Conservation (phyloP, 2,113 vertebrate genomes). For the Dasyornis broadbenti region DNA sequence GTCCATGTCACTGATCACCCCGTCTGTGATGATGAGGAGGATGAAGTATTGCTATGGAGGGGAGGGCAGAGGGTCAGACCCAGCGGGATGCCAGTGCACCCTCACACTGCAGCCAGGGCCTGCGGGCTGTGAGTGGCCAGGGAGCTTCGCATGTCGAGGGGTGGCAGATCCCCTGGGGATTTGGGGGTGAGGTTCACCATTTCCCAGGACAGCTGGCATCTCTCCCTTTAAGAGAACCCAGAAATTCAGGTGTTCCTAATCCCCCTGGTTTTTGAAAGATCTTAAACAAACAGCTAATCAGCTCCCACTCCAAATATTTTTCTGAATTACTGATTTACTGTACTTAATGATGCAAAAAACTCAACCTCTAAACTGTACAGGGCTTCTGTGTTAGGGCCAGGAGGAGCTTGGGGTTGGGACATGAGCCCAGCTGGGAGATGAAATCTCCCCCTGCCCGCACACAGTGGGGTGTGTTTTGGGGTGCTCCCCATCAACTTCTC, state of each 20-base stretch:
- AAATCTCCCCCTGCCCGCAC: rapidly evolving
- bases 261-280: not conserved
- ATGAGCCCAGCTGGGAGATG: not conserved
- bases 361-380: not conserved
- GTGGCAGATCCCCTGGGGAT: not conserved
- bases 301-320: not conserved
- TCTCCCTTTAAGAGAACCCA: not conserved
- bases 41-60: slow-evolving; percentile 92
- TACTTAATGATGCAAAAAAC: not conserved
- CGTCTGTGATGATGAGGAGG: slow-evolving; percentile 96
- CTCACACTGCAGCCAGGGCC: not conserved
- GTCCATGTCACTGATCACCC: slow-evolving; percentile 98
- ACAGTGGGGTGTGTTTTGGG: not conserved
- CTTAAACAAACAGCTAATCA: not conserved
- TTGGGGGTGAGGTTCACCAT: not conserved
- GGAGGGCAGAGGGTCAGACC: not conserved
- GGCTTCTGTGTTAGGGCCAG: not conserved
- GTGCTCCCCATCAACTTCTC: rapidly evolving
- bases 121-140: rapidly evolving
- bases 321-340: not conserved
- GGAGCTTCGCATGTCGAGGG: rapidly evolving
- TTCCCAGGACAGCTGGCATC: not conserved
- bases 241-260: not conserved
- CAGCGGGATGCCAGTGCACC: rapidly evolving
- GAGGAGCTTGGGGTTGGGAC: not conserved